These are phyloP conservation scores for Neelides sp. DNA, from an alignment of 1,140 invertebrate genomes.

Conservation along the genomic window DNA sequence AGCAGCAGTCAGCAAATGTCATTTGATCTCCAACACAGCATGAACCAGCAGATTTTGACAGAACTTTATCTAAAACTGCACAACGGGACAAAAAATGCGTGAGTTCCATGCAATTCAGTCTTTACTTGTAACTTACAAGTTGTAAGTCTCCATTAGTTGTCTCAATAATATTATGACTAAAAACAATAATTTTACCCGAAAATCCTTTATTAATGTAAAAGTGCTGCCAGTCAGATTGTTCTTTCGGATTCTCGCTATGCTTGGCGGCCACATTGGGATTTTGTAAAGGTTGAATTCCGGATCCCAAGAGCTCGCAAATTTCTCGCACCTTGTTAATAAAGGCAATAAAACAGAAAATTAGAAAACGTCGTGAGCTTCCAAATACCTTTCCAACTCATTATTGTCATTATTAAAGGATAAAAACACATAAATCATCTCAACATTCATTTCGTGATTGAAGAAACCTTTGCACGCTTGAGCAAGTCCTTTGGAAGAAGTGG, in stretches of 20 bases:
- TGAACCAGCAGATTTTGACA: slow-evolving; percentile 71
- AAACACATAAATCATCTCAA: too few species aligned
- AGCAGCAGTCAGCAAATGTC: slow-evolving; percentile 84
- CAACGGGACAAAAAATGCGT: slow-evolving; percentile 27
- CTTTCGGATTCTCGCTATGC: slow-evolving; percentile 40
- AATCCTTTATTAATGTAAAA: slow-evolving; percentile 85
- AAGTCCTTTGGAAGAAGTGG: slow-evolving; percentile 74
- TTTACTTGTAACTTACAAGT: not conserved
- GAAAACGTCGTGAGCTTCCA: too few species aligned
- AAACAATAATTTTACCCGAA: slow-evolving; percentile 41
- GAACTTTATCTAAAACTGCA: slow-evolving; percentile 69
- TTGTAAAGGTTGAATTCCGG: slow-evolving; percentile 90
- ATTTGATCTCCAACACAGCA: slow-evolving; percentile 89
- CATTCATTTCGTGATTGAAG: too few species aligned
- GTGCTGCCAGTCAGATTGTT: slow-evolving; percentile 61
- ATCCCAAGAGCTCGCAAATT: slow-evolving; percentile 72
- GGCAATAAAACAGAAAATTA: too few species aligned
- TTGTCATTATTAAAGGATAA: too few species aligned
- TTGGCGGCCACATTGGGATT: slow-evolving; percentile 78
- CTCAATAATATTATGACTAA: not conserved
- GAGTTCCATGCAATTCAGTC: not conserved
- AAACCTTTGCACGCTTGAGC: slow-evolving; percentile 69
- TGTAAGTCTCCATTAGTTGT: not conserved
- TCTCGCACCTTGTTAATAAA: too few species aligned
- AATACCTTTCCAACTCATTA: too few species aligned